Base-by-base conservation (phyloP, 2,888 invertebrate species). In the Acronicta leporina region DNA sequence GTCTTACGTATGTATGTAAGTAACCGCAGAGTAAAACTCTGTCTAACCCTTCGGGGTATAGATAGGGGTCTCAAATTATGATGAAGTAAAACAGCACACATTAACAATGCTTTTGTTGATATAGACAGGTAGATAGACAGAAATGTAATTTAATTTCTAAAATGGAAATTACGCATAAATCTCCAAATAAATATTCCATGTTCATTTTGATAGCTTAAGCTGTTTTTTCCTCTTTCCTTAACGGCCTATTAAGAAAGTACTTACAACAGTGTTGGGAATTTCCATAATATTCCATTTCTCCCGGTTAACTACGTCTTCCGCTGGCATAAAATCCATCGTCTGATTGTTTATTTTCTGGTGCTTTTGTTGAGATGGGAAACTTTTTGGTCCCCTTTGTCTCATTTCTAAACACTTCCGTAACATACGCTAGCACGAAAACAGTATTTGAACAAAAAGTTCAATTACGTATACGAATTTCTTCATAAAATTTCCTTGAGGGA, bases 151-250 rank as follows among this genome's bases (percentile, higher is more conserved):
- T 43, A 49, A 60, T 60, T 30, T 30, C 9, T 33, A 67, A 71
- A 73, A 61, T 67, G 52, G 60, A 46, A 73, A 49, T 40, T 49
- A 43, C 40, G 27, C 49, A 41, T 52, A 67, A 58, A 57, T 40
- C 46, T 40, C 46, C 27, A 64, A 57, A 71, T 65, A 64, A 68
- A 73, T 73, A 60, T 56, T 73, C 48, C 40, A 73, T 73, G 49
- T 50, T 43, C 45, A 44, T 53, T 52, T 46, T 68, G 55, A 67
- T 61, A 14, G 27, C 41, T 48, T 50, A 41, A 40, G 45, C 48
- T 60, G 51, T 60, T 60, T 72, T 73, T 50, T 49, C 27, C 25
- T 59, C 11, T 72, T 59, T 51, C 56, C 56, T 48, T 68, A 68
- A 66, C 30, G 30, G 43, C 5, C 41, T 58, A 73, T 63, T 63